phyloP scores from a whole-genome alignment of 2,797 vertebrate genomes.

The Enoplosus armatus region DNA sequence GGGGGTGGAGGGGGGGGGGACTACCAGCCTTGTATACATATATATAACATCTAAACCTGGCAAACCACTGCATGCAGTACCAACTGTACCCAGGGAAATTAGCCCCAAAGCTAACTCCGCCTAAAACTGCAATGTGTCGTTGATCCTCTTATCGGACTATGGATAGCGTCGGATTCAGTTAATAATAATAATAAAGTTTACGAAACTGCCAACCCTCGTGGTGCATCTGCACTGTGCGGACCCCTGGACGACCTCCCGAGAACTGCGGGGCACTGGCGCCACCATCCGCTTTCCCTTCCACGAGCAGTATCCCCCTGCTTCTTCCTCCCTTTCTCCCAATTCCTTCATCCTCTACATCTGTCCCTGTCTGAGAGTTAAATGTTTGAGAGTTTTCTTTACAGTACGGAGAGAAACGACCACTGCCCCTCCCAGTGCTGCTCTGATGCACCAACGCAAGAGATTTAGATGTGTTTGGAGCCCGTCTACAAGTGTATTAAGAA shows the following conservation, averaged over 20 bases:
- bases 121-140: too few species aligned
- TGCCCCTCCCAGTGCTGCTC: neutral
- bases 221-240: neutral
- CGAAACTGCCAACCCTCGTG: neutral
- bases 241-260: neutral
- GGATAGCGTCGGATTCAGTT: too few species aligned
- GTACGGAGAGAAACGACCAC: too few species aligned
- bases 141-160: too few species aligned
- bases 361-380: neutral
- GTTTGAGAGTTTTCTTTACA: neutral
- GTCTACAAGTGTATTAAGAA: neutral
- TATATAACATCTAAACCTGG: too few species aligned
- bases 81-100: too few species aligned
- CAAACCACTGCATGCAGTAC: too few species aligned
- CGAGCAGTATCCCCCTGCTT: neutral
- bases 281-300: neutral
- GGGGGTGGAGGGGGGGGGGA: neutral
- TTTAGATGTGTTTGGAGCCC: constrained; percentile 1
- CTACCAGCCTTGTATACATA: neutral
- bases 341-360: neutral
- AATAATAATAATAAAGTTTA: too few species aligned
- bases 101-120: too few species aligned
- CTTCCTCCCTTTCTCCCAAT: neutral
- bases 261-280: neutral
- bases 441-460: neutral